Evolutionary conservation across 2,797 vertebrate genomes (phyloP).

Genomic region (Diplodus puntazzo): DNA sequence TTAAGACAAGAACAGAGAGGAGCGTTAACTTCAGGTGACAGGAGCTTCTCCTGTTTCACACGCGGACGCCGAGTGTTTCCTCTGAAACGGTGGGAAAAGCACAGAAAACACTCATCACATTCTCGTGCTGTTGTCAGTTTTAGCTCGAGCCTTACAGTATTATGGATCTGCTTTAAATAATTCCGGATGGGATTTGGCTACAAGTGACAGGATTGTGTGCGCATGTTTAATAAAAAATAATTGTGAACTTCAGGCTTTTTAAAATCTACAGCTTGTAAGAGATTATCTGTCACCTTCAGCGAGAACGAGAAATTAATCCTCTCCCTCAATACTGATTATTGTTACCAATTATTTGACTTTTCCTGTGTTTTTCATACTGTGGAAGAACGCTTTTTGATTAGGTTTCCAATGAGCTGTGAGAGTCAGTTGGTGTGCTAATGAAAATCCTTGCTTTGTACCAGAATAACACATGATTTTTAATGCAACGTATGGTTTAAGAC

Average conservation of each 20-base stretch:
- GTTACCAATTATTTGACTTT: neutral
- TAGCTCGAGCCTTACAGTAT: neutral
- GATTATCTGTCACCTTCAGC: neutral
- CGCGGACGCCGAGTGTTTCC: neutral
- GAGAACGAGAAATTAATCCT: neutral
- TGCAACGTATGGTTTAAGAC: neutral
- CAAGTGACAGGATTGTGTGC: neutral
- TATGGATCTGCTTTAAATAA: constrained; percentile 18
- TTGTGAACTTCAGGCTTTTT: neutral
- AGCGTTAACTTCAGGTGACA: neutral
- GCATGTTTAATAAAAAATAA: constrained; percentile 18
- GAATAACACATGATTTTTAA: constrained; percentile 15
- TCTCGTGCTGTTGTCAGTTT: neutral
- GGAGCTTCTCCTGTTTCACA: constrained; percentile 1
- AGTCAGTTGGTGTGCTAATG: neutral
- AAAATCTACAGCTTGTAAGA: constrained; percentile 7
- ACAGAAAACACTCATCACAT: neutral
- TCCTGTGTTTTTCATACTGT: neutral
- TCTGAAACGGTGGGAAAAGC: neutral
- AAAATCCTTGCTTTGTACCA: constrained; percentile 3
- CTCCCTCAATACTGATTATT: neutral
- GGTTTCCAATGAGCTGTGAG: constrained; percentile 4
- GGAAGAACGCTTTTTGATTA: neutral
- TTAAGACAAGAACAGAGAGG: constrained; percentile 4
- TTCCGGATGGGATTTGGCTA: neutral